Evolutionary conservation across 2,797 vertebrate species (phyloP).

Genomic region (Galagoides demidoff): DNA sequence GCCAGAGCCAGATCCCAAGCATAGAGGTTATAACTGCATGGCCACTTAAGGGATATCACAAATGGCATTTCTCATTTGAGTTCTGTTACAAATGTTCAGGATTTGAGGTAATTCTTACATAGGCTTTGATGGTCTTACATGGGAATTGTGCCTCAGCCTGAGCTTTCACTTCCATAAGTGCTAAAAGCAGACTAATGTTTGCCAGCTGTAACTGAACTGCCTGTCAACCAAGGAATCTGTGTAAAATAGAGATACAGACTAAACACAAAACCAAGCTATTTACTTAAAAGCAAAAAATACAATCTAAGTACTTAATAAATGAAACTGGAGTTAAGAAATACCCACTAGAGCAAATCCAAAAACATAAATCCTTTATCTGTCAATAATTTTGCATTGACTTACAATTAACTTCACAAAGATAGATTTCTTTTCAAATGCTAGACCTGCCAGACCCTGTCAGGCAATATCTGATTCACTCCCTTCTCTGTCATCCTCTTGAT

Average conservation of each 20-base stretch:
- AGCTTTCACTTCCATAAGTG: neutral
- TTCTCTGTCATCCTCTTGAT: neutral
- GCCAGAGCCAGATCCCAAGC: neutral
- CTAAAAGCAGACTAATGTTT: conserved; percentile 40
- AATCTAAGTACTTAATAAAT: conserved; percentile 26
- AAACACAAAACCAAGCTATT: conserved; percentile 15
- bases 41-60: neutral
- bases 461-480: neutral
- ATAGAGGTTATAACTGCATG: neutral
- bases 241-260: conserved; percentile 33
- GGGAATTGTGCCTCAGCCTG: neutral
- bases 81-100: conserved; percentile 1
- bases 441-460: neutral
- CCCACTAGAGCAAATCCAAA: conserved; percentile 42
- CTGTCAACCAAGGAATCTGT: neutral
- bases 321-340: conserved; percentile 54
- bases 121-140: neutral
- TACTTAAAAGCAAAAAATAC: conserved; percentile 37
- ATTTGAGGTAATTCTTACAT: neutral
- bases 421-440: conserved; percentile 3
- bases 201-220: neutral
- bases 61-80: conserved; percentile 14
- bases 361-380: conserved; percentile 12
- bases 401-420: neutral
- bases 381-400: conserved; percentile 53